Base-by-base conservation (phyloP, 2,888 invertebrate species). In the Prionchulus punctatus region DNA sequence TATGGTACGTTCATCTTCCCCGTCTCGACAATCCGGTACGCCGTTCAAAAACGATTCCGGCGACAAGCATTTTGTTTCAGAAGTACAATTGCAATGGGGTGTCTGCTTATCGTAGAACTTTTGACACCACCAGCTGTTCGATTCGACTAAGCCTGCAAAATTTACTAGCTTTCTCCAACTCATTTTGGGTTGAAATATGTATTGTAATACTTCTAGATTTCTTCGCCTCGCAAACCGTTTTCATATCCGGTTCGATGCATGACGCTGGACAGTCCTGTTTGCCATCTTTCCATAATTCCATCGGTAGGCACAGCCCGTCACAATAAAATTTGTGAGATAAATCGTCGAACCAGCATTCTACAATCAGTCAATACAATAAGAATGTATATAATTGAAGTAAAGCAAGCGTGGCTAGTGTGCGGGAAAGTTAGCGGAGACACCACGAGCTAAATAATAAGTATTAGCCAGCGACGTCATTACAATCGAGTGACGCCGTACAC, bases 11-110 rank as follows among this genome's bases (percentile, higher is more conserved):
- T n/a, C n/a, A n/a, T n/a, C n/a, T n/a, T n/a, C n/a, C n/a, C n/a
- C n/a, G n/a, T n/a, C n/a, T n/a, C n/a, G n/a, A n/a, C 50, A 49
- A 28, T 49, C 50, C 15, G 7, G 26, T 12, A 28, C 7, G 4
- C 30, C 30, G 21, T 49, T 30, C 12, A 26, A 7, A 7, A 49
- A 7, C 28, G 12, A 28, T 12, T 30, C 50, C 15, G 7, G 4
- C 50, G 50, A 30, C 4, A 49, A 18, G 23, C 50, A 49, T 30
- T 49, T 49, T 49, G 4, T 26, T 30, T 26, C 28, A 26, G 50
- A 26, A 7, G 50, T 49, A 30, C 50, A 49, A 28, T 30, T 49
- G 23, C 26, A 49, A 30, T 49, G 21, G 12, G 50, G 50, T n/a
- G n/a, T n/a, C n/a, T n/a, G n/a, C n/a, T n/a, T n/a, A n/a, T n/a